Conservation (phyloP, 2,888 invertebrate genomes). For the Busseola fusca region DNA sequence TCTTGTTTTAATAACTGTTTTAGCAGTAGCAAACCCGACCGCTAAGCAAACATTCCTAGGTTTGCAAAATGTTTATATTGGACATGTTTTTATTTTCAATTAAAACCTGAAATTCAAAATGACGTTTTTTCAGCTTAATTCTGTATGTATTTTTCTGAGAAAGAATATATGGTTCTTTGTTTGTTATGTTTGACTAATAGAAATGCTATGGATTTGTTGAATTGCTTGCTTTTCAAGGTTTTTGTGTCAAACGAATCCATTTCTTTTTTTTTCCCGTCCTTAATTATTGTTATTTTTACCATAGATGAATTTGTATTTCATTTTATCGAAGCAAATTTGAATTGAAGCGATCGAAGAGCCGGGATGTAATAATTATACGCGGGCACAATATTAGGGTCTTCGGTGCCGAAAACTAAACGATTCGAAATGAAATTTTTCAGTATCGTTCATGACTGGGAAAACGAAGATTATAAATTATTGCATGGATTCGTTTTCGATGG, state of each 20-base stretch:
- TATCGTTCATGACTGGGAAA: background rate
- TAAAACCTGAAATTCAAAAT: background rate
- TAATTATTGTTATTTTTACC: constrained; percentile 44
- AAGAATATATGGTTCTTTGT: background rate
- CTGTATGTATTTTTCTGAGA: background rate
- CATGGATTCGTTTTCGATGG: background rate
- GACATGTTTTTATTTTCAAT: background rate
- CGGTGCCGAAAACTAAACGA: background rate
- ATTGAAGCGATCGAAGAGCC: constrained; percentile 63
- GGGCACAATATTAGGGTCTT: background rate
- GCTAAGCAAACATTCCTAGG: background rate
- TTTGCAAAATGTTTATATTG: background rate
- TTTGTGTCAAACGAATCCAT: constrained; percentile 37
- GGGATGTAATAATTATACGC: constrained; percentile 45
- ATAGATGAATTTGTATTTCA: constrained; percentile 41
- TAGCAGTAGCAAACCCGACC: background rate
- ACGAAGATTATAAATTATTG: constrained; percentile 5
- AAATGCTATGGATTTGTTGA: background rate
- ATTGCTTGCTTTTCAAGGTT: constrained; percentile 22
- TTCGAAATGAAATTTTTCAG: background rate
- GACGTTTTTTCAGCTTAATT: background rate
- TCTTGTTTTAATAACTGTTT: background rate
- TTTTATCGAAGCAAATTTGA: constrained; percentile 47
- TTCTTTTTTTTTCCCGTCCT: constrained; percentile 57
- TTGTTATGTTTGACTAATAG: background rate